These are phyloP conservation scores for Beroe forskalii DNA, from an alignment of 37 sponge, comb jelly and placozoan genomes.

Conservation along the genomic window DNA sequence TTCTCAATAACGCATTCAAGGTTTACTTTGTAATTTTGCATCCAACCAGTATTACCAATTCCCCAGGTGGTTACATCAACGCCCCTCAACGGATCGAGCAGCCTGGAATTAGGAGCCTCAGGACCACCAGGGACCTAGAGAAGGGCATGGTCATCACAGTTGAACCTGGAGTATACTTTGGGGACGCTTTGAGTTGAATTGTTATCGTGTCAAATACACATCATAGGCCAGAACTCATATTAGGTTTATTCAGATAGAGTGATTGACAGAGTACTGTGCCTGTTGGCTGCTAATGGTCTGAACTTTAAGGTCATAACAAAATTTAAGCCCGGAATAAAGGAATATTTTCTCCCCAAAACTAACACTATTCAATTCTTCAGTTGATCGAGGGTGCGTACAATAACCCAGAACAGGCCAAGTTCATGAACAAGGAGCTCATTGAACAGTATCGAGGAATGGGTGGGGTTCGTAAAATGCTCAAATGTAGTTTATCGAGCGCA, in stretches of 20 bases:
- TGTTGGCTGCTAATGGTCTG: too few relatives aligned
- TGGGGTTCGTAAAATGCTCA: conserved; percentile 84
- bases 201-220: too few relatives aligned
- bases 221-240: too few relatives aligned
- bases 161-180: conserved; percentile 97
- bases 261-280: too few relatives aligned
- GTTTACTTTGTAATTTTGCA: too few relatives aligned
- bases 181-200: conserved; percentile 81
- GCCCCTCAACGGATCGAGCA: conserved; percentile 69
- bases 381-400: conserved; percentile 77
- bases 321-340: too few relatives aligned
- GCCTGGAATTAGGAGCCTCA: conserved; percentile 80
- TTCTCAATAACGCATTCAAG: too few relatives aligned
- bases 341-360: not conserved
- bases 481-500: too few relatives aligned
- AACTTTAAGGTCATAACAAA: too few relatives aligned
- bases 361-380: too few relatives aligned
- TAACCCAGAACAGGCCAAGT: conserved; percentile 78
- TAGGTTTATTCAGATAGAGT: too few relatives aligned
- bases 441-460: conserved; percentile 77
- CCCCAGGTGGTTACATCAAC: conserved; percentile 65
- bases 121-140: conserved; percentile 82
- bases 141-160: conserved; percentile 97
- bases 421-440: conserved; percentile 80
- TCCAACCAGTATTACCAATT: too few relatives aligned